Evolutionary conservation across 2,888 invertebrate genomes (phyloP).

Genomic region (Ennomos erosarius): DNA sequence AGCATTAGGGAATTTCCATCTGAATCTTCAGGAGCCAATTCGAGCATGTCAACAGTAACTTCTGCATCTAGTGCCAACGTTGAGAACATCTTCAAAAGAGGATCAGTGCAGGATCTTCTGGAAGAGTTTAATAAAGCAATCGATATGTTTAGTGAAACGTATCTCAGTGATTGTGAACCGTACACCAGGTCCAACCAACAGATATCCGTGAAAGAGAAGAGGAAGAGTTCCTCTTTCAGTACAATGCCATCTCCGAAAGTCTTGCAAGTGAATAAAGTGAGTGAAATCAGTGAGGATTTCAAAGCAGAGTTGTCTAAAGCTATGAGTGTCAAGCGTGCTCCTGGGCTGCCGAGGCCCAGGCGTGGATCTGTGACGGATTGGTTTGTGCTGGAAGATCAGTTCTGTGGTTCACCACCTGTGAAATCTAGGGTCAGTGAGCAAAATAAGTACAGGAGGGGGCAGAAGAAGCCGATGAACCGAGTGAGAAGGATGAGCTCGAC

Average conservation of each 20-base stretch:
- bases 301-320: constrained; percentile 66
- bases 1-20: constrained; percentile 68
- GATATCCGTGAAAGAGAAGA: constrained; percentile 56
- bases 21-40: constrained; percentile 61
- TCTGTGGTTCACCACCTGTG: constrained; percentile 31
- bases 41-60: constrained; percentile 66
- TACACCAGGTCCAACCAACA: constrained; percentile 63
- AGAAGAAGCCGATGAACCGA: constrained; percentile 69
- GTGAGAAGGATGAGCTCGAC: constrained; percentile 79
- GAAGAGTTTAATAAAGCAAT: constrained; percentile 75
- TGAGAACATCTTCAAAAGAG: constrained; percentile 64
- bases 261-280: constrained; percentile 68
- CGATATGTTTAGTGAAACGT: constrained; percentile 76
- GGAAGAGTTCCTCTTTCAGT: constrained; percentile 72
- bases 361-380: constrained; percentile 80
- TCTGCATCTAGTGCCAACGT: constrained; percentile 68
- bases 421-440: constrained; percentile 42
- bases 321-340: constrained; percentile 57
- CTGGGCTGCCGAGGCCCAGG: constrained; percentile 46
- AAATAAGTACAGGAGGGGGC: constrained; percentile 69
- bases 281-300: constrained; percentile 73
- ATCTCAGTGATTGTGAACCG: constrained; percentile 76
- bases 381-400: constrained; percentile 74
- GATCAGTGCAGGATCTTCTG: constrained; percentile 70
- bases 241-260: constrained; percentile 72